These are phyloP conservation scores for Atta texana DNA, from an alignment of 1,140 invertebrate genomes.

Conservation along the genomic window DNA sequence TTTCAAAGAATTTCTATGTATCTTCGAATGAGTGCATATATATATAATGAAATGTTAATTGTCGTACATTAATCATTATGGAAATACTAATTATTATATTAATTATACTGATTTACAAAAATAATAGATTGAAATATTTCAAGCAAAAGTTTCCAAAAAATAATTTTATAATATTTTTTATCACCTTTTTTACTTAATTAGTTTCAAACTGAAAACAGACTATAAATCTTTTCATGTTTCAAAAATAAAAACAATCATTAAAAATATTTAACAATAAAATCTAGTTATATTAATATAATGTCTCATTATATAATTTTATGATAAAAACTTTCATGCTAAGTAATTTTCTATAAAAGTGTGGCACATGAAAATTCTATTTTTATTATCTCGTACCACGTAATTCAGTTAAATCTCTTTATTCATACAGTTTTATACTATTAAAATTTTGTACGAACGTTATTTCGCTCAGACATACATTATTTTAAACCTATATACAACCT, in stretches of 20 bases:
- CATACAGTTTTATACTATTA: constrained; percentile 20
- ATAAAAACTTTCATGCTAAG: constrained; percentile 9
- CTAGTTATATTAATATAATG: neutral
- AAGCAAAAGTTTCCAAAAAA: neutral
- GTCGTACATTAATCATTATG: neutral
- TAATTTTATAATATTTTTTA: neutral
- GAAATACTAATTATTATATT: neutral
- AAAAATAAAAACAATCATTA: neutral
- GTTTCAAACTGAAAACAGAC: too few relatives aligned
- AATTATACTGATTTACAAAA: neutral
- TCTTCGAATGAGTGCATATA: neutral
- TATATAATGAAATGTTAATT: too few relatives aligned
- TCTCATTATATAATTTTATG: neutral
- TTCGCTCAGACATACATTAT: neutral
- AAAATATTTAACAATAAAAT: constrained; percentile 1
- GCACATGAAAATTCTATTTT: constrained; percentile 16
- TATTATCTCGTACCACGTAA: neutral
- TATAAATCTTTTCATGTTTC: neutral
- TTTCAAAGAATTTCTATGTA: neutral
- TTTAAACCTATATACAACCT: neutral
- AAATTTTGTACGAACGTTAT: neutral
- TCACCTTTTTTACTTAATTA: too few relatives aligned
- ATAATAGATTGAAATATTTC: neutral
- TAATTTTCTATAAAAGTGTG: neutral
- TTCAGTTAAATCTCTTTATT: constrained; percentile 30